Base-by-base conservation (phyloP, 2,888 invertebrate genomes). In the Apodemia zela region DNA sequence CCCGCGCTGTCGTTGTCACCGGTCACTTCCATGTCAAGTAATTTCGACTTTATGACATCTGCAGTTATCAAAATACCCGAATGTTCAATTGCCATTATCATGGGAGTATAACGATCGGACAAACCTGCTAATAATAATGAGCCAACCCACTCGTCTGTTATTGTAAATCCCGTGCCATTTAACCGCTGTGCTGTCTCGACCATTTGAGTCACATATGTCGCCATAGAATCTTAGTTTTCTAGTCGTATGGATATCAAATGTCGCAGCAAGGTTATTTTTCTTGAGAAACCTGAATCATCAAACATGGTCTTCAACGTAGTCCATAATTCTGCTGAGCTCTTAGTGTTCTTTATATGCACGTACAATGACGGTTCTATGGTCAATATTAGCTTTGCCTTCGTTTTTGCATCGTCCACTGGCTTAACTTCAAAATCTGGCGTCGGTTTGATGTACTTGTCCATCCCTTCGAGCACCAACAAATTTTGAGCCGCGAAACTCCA, bases 141-240 rank as follows among this genome's bases (percentile, higher is more conserved):
- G 0, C 69, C 70, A 0, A 71, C 45, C 71, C 69, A 71, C 25
- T 70, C 63, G 25, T 70, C 69, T 17, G 62, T 70, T 0, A 73
- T 68, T 10, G 64, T 59, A 29, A 73, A 73, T 3, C 71, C 71
- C 1, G 71, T 74, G 15, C 69, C 70, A 0, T 65, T 67, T 35
- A 74, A 62, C 58, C 64, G 62, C 13, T 74, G 71, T 15, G 67
- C 66, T 1, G 72, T 71, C 45, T 73, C 69, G 1, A 75, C 51
- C 1, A 74, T 17, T 57, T 71, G 68, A 13, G 69, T 72, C 0
- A 74, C 72, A 21, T 72, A 73, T 0, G 18, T 38, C 6, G 69
- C 65, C 73, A 74, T 74, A 0, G 66, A 63, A 11, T 68, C 69
- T 57, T 69, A 71, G 47, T 63, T 70, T 64, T 73, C 71, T 21